Evolutionary conservation across 1,140 invertebrate species (phyloP), one percentile per base, ranked within the genome.

Genomic region (Aporrectodea caliginosa): DNA sequence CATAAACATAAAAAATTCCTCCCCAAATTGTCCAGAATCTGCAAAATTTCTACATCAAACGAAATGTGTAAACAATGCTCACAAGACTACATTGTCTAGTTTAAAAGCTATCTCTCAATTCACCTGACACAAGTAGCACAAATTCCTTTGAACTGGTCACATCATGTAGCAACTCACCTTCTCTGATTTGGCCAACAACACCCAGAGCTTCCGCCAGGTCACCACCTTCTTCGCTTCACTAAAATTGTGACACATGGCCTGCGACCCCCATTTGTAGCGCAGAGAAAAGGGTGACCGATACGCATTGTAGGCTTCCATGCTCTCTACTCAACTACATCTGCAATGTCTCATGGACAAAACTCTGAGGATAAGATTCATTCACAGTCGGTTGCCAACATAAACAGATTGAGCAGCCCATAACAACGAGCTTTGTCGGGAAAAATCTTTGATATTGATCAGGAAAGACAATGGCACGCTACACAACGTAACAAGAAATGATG

Each of bases 101-200:
- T n/a, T n/a, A n/a, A n/a, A n/a, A n/a, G n/a, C n/a, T n/a, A n/a
- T n/a, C n/a, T n/a, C n/a, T n/a, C n/a, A n/a, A n/a, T n/a, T n/a
- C n/a, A n/a, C n/a, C n/a, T n/a, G n/a, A n/a, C n/a, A n/a, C n/a
- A n/a, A n/a, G n/a, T n/a, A n/a, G n/a, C n/a, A n/a, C n/a, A n/a
- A n/a, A n/a, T n/a, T n/a, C n/a, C n/a, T n/a, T 22, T 16, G 29
- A 16, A 16, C 16, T 14, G 30, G 16, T 16, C 71, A 73, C 12
- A 16, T 80, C 22, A 22, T 14, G 22, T 69, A 22, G 22, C 31
- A 80, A 33, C 35, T 34, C 16, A 81, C 78, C 78, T 81, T 73
- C 29, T 81, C 73, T 16, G 79, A 22, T 78, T 81, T 73, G 6
- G 75, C 75, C 16, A 77, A 35, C 2, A 14, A 6, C 2, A 69